Conservation (phyloP, 2,797 vertebrate species). For the Sebastes wilsoni region DNA sequence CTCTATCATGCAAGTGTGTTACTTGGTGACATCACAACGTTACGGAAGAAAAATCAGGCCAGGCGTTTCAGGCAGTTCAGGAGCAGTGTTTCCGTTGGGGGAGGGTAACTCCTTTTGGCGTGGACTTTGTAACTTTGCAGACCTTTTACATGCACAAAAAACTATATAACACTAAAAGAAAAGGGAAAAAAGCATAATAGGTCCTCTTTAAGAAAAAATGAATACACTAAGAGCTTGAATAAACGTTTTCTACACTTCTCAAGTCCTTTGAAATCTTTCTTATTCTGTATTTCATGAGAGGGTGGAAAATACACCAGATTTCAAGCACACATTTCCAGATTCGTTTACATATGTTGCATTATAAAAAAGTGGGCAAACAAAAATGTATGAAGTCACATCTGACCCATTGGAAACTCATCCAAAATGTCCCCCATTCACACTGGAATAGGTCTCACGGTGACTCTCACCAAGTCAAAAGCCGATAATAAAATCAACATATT, state of each 20-base stretch:
- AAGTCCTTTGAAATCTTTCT: neutral
- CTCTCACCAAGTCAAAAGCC: constrained; percentile 28
- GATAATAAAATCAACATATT: constrained; percentile 17
- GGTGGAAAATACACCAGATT: neutral
- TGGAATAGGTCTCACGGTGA: neutral
- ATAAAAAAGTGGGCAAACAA: neutral
- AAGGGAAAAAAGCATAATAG: too few species aligned
- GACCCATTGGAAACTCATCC: constrained; percentile 13
- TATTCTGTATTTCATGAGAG: neutral
- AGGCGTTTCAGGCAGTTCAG: too few species aligned
- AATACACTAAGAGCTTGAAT: too few species aligned
- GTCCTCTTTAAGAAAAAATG: too few species aligned
- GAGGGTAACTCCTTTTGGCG: too few species aligned
- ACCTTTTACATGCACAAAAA: too few species aligned
- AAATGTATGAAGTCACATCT: constrained; percentile 34
- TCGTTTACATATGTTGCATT: neutral
- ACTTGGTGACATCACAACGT: too few species aligned
- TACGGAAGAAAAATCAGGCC: too few species aligned
- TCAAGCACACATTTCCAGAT: neutral
- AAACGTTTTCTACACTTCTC: neutral
- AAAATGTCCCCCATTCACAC: neutral
- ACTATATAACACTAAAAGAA: too few species aligned
- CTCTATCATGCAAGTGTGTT: too few species aligned
- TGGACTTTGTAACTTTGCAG: too few species aligned
- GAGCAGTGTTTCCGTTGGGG: too few species aligned